These are phyloP conservation scores for Drosophila navojoa DNA, from an alignment of 1,140 invertebrate species.

Conservation along the genomic window DNA sequence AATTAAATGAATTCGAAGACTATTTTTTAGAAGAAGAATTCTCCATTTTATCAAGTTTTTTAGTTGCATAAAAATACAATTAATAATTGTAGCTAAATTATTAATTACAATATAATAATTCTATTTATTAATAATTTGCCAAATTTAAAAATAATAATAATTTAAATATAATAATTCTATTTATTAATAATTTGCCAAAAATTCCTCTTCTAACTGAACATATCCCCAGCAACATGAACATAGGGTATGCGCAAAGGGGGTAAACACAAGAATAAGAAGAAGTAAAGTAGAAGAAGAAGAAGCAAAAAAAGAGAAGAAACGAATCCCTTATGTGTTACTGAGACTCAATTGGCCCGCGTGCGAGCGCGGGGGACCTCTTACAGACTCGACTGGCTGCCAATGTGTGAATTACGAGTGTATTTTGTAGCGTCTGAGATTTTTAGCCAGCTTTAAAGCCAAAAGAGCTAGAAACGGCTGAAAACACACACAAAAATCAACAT, in stretches of 20 bases:
- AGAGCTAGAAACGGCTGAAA: neutral
- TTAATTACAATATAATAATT: too few species aligned
- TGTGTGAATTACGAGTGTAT: slow-evolving; percentile 35
- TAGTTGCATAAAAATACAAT: too few species aligned
- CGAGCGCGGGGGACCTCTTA: neutral
- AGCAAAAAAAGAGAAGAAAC: slow-evolving; percentile 43
- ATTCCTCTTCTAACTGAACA: too few species aligned
- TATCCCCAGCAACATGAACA: neutral
- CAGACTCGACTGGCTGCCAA: slow-evolving; percentile 22
- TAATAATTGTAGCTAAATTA: too few species aligned
- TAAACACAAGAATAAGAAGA: slow-evolving; percentile 11
- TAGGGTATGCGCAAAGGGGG: slow-evolving; percentile 5
- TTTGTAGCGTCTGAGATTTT: slow-evolving; percentile 21
- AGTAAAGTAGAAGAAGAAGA: slow-evolving; percentile 44
- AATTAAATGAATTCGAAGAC: too few species aligned
- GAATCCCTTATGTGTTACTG: slow-evolving; percentile 30
- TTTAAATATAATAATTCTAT: too few species aligned
- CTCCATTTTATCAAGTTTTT: too few species aligned
- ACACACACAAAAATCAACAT: slow-evolving; percentile 16
- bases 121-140: too few species aligned
- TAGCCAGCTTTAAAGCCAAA: slow-evolving; percentile 16
- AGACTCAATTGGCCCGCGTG: slow-evolving; percentile 8
- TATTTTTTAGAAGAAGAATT: too few species aligned
- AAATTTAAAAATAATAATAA: too few species aligned
- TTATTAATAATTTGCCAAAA: too few species aligned